A percentile compares a stretch with the other conserved stretches of the same genome.
phyloP scores from a whole-genome alignment of 2,888 invertebrate genomes.

The Linnaemya tessellans region DNA sequence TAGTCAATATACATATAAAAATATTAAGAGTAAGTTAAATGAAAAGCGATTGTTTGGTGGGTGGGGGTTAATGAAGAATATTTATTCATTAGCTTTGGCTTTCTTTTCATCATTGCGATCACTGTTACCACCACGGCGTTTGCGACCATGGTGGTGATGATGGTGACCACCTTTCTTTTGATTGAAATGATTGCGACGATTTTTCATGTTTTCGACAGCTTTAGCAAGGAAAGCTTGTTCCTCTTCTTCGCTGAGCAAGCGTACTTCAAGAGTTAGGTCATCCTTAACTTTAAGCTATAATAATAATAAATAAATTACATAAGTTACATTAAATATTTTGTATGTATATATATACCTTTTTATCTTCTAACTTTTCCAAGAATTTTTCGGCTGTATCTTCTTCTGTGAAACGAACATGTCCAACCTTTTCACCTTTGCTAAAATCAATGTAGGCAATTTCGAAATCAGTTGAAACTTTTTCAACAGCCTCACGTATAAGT shows the following conservation, averaged over 20 bases:
- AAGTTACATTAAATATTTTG: not conserved
- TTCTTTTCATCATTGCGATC: conserved; percentile 77
- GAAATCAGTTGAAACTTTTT: conserved; percentile 76
- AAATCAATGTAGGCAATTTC: conserved; percentile 90
- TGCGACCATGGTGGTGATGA: conserved; percentile 77
- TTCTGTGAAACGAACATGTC: conserved; percentile 88
- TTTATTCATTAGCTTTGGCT: conserved; percentile 60
- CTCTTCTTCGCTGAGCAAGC: conserved; percentile 88
- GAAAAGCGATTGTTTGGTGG: conserved; percentile 44
- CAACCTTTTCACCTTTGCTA: conserved; percentile 89
- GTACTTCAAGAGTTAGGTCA: conserved; percentile 85
- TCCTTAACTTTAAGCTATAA: conserved; percentile 81
- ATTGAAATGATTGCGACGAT: conserved; percentile 84
- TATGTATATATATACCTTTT: conserved; percentile 83
- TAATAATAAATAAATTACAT: not conserved
- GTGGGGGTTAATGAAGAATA: conserved; percentile 10
- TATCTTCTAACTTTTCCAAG: conserved; percentile 86
- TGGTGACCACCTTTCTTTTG: conserved; percentile 77
- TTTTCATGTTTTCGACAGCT: conserved; percentile 86
- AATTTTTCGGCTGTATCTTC: conserved; percentile 88
- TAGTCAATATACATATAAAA: not conserved
- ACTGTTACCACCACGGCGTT: conserved; percentile 79
- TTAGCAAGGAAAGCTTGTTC: conserved; percentile 87
- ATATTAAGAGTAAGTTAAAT: conserved; percentile 18
- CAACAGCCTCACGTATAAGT: conserved; percentile 88